Percentiles rank a stretch among this genome's conserved stretches.
phyloP scores from a whole-genome alignment of 2,113 vertebrate genomes.

The Mirza zaza region DNA sequence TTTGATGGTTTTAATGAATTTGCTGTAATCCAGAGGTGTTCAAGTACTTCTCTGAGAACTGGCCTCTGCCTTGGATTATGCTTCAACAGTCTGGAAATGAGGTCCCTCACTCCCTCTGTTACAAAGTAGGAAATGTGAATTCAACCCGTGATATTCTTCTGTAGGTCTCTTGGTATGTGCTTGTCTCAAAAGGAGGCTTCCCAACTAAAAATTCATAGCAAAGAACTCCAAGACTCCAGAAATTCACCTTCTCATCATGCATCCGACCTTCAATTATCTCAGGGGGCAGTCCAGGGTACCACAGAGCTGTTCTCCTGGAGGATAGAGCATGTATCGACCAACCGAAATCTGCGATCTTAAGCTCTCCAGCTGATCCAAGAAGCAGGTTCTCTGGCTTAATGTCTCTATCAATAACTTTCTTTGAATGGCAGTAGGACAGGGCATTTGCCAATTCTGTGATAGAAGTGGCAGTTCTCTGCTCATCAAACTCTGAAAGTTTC shows the following conservation, averaged over 20 bases:
- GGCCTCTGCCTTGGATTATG: constrained; percentile 92
- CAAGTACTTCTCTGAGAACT: constrained; percentile 89
- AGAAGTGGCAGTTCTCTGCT: constrained; percentile 93
- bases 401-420: constrained; percentile 96
- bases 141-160: constrained; percentile 95
- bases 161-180: constrained; percentile 94
- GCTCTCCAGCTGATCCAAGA: constrained; percentile 92
- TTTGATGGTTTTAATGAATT: constrained; percentile 86
- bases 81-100: constrained; percentile 92
- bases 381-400: constrained; percentile 98
- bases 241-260: constrained; percentile 97
- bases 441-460: constrained; percentile 96
- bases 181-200: constrained; percentile 94
- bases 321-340: constrained; percentile 98
- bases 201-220: constrained; percentile 97
- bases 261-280: constrained; percentile 99
- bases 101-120: constrained; percentile 89
- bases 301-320: constrained; percentile 95
- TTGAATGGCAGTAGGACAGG: constrained; percentile 94
- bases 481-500: constrained; percentile 90
- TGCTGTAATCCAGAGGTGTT: constrained; percentile 91
- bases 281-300: constrained; percentile 98
- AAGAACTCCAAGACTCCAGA: constrained; percentile 97
- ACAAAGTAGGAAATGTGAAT: constrained; percentile 90
- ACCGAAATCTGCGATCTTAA: constrained; percentile 98